Evolutionary conservation across 2,888 invertebrate genomes (phyloP).

Genomic region (Diarsia rubi): DNA sequence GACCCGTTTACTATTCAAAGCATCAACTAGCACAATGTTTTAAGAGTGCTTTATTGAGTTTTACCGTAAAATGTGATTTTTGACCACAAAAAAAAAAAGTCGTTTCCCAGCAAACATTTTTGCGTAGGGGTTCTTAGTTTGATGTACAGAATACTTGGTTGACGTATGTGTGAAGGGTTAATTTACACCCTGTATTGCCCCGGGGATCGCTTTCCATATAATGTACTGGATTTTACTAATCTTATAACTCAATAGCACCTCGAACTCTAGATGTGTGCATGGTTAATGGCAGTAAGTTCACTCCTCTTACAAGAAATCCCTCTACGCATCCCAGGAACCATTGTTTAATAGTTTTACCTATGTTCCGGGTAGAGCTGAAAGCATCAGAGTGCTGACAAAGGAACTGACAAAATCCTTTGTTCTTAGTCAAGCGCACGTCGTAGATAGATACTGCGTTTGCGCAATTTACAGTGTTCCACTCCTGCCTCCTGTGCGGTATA

Average conservation of each 20-base stretch:
- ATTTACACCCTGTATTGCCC: too few relatives aligned
- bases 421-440: slow-evolving; percentile 22
- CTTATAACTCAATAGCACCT: not conserved
- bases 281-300: not conserved
- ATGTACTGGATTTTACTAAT: too few relatives aligned
- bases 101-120: too few relatives aligned
- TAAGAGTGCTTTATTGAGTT: too few relatives aligned
- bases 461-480: slow-evolving; percentile 17
- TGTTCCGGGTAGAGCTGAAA: not conserved
- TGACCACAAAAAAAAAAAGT: too few relatives aligned
- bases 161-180: too few relatives aligned
- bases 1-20: too few relatives aligned
- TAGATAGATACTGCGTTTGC: slow-evolving; percentile 14
- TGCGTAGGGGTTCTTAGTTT: too few relatives aligned
- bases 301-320: not conserved
- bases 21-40: too few relatives aligned
- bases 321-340: not conserved
- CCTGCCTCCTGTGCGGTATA: slow-evolving; percentile 9
- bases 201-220: not conserved
- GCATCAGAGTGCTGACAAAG: slow-evolving; percentile 33
- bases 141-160: too few relatives aligned
- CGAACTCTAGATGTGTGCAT: not conserved
- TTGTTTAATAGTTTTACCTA: not conserved
- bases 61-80: too few relatives aligned
- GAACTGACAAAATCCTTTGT: slow-evolving; percentile 39